Base-by-base conservation (phyloP, 2,113 vertebrate species). In the Leucosticte australis region DNA sequence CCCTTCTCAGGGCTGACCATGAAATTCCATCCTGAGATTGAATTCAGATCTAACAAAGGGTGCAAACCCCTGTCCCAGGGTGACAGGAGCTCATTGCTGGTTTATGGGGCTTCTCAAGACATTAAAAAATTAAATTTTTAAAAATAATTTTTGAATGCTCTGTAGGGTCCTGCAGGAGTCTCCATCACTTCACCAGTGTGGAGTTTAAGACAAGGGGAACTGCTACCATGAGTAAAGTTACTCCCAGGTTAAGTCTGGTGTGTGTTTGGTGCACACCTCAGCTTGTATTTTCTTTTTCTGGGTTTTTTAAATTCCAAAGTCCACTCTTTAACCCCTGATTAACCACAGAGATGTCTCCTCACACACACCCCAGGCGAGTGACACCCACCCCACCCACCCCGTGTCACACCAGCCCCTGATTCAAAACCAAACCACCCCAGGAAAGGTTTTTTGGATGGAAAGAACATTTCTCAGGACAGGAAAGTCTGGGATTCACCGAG, bases 21-120 rank as follows among this genome's bases (percentile, higher is more conserved):
- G 70, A 92, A 96, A 93, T 78, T 55, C 81, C 94, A 88, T 21
- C 49, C 67, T 11, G 93, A 96, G 93, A 37, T 90, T 56, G n/a
- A 90, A 87, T 77, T 52, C 90, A 28, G 2, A 33, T 49, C 21
- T 52, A 68, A 96, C 94, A 94, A 87, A 97, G 65, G 56, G 12
- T 16, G 33, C 53, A 49, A 76, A 39, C 91, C 28, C 17, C 52
- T 53, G 28, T 73, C 70, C 12, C 18, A 4, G 57, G 49, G 12
- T 20, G 55, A 55, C 84, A 65, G 69, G 49, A 88, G 88, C 62
- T 94, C 70, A 50, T 64, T 11, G 28, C 28, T 62, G 90, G 9
- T 56, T 87, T 74, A 3, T 8, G 6, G 15, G 3, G 30, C 31
- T 55, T 30, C 80, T 83, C 16, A 57, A 92, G 57, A 49, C 39